A percentile compares a stretch with the other conserved stretches of the same genome.
Evolutionary conservation across 2,113 vertebrate genomes (phyloP).

Genomic region (Lampris megalopsis): DNA sequence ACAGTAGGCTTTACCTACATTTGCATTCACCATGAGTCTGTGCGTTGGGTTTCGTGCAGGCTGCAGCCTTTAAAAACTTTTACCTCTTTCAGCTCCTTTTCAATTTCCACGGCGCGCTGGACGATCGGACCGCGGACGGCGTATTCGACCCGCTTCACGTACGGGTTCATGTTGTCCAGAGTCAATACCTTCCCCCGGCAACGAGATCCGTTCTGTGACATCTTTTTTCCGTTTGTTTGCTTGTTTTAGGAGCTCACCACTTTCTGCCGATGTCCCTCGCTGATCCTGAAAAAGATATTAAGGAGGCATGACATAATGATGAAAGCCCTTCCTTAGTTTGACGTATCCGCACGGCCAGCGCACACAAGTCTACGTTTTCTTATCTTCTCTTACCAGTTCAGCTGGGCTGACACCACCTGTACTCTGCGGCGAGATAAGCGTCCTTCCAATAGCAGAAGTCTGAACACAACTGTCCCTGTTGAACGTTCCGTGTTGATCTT

Average conservation of each 20-base stretch:
- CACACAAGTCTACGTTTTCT: neutral
- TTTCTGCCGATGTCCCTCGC: neutral
- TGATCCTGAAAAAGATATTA: slow-evolving; percentile 1
- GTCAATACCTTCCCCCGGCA: slow-evolving; percentile 82
- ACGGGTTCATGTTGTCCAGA: slow-evolving; percentile 88
- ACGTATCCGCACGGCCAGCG: too few relatives aligned
- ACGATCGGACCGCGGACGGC: slow-evolving; percentile 89
- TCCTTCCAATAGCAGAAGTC: too few relatives aligned
- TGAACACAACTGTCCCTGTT: too few relatives aligned
- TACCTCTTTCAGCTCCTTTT: slow-evolving; percentile 88
- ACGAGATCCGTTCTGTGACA: slow-evolving; percentile 69
- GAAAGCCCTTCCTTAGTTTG: too few relatives aligned
- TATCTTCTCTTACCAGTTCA: slow-evolving; percentile 26
- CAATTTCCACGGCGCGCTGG: slow-evolving; percentile 85
- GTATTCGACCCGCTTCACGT: slow-evolving; percentile 86
- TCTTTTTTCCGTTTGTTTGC: slow-evolving; percentile 28
- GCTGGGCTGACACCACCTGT: too few relatives aligned
- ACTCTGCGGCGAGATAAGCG: too few relatives aligned
- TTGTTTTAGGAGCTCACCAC: neutral
- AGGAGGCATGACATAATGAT: too few relatives aligned
- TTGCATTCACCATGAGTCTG: neutral
- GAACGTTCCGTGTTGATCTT: too few relatives aligned
- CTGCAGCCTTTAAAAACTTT: neutral
- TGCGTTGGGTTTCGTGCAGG: neutral
- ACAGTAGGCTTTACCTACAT: neutral